These are phyloP conservation scores for Enoplosus armatus DNA, from an alignment of 2,797 vertebrate genomes.

Conservation along the genomic window DNA sequence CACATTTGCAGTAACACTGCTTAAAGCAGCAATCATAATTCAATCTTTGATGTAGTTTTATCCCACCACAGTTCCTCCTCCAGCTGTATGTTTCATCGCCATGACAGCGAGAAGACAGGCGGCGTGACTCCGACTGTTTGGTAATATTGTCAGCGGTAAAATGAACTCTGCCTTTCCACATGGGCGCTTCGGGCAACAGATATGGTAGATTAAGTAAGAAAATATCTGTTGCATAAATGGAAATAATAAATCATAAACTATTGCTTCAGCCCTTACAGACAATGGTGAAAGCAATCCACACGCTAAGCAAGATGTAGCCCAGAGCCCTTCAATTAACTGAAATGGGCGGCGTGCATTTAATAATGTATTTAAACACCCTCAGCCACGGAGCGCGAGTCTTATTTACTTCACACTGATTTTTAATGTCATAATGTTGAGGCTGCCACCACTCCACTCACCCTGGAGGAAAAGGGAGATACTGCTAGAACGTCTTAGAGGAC, in stretches of 20 bases:
- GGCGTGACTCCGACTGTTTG: conserved; percentile 6
- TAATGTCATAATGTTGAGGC: conserved; percentile 52
- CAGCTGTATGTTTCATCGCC: background rate
- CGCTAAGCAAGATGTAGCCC: conserved; percentile 24
- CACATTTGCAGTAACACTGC: background rate
- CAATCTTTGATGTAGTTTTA: conserved; percentile 2
- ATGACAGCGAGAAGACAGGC: background rate
- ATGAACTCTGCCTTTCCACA: conserved; percentile 17
- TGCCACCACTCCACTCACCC: conserved; percentile 31
- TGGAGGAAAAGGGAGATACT: conserved; percentile 11
- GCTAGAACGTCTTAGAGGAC: background rate
- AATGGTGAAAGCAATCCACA: conserved; percentile 4
- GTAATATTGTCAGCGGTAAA: background rate
- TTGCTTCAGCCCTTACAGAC: conserved; percentile 13
- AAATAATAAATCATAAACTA: conserved; percentile 48
- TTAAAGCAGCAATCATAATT: conserved; percentile 21
- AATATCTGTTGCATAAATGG: conserved; percentile 37
- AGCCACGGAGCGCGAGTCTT: conserved; percentile 24
- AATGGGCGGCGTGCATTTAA: conserved; percentile 52
- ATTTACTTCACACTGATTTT: conserved; percentile 52
- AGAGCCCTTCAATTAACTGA: conserved; percentile 52
- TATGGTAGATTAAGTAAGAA: conserved; percentile 43
- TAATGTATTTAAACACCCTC: conserved; percentile 60
- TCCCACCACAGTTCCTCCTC: background rate
- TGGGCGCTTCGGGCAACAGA: conserved; percentile 24